phyloP scores from a whole-genome alignment of 2,888 invertebrate genomes.

The Cantharis nigra region DNA sequence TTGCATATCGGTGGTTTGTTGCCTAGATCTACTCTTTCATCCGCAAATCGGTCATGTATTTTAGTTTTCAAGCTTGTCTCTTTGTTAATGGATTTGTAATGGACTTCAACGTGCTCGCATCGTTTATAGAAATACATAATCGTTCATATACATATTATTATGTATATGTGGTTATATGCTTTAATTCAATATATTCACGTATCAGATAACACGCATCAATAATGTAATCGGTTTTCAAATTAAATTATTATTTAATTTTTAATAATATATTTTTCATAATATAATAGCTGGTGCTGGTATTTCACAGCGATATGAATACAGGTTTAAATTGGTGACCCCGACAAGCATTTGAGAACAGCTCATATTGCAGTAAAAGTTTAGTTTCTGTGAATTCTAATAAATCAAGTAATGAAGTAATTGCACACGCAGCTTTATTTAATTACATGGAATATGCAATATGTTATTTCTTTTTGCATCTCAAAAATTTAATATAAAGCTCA shows the following conservation, averaged over 20 bases:
- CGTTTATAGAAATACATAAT: constrained; percentile 12
- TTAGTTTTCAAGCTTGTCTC: constrained; percentile 29
- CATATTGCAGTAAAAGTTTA: no score
- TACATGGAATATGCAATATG: not conserved
- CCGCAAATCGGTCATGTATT: constrained; percentile 18
- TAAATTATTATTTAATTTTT: not conserved
- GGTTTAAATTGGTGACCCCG: not conserved
- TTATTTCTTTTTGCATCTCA: not conserved
- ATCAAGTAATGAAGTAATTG: not conserved
- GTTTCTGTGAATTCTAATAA: no score
- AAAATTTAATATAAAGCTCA: not conserved
- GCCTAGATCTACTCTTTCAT: constrained; percentile 21
- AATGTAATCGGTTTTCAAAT: not conserved
- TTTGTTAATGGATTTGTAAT: constrained; percentile 32
- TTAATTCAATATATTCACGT: not conserved
- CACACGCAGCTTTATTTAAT: not conserved
- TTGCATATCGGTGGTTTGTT: constrained; percentile 32
- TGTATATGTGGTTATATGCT: not conserved
- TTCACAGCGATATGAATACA: no score
- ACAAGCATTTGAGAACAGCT: not conserved
- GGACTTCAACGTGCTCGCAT: constrained; percentile 15
- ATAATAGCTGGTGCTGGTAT: no score
- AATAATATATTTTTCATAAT: no score
- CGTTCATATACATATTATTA: not conserved
- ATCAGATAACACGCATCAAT: not conserved